phyloP scores from a whole-genome alignment of 2,888 invertebrate species.

The Tridacna crocea region DNA sequence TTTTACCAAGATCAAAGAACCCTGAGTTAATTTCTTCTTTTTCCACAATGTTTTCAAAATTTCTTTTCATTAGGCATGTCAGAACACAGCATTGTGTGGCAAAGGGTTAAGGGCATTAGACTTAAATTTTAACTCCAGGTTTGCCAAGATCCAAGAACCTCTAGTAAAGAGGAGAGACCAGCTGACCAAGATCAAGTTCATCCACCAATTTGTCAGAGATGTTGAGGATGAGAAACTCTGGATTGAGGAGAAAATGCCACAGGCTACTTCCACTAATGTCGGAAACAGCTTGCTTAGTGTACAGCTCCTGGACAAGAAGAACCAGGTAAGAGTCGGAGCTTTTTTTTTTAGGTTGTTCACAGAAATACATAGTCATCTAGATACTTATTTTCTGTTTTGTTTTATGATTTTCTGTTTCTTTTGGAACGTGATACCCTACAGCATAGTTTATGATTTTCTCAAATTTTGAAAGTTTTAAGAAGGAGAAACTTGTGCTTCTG shows the following conservation, averaged over 20 bases:
- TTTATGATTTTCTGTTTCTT: no score
- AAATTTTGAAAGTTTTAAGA: no score
- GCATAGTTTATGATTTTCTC: no score
- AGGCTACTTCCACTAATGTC: slow-evolving; percentile 94
- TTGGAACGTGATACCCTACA: no score
- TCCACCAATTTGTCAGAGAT: slow-evolving; percentile 94
- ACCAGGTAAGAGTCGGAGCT: slow-evolving; percentile 86
- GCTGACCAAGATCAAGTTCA: slow-evolving; percentile 95
- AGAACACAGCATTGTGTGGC: no score
- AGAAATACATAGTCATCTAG: no score
- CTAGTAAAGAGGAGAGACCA: slow-evolving; percentile 92
- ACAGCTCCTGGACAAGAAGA: slow-evolving; percentile 98
- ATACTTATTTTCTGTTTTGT: no score
- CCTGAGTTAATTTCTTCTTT: slow-evolving; percentile 85
- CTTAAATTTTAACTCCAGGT: slow-evolving; percentile 83
- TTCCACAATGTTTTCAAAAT: no score
- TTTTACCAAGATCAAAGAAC: slow-evolving; percentile 97
- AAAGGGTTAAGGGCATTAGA: no score
- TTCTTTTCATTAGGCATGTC: no score
- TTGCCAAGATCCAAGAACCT: slow-evolving; percentile 97
- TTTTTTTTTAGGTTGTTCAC: no score
- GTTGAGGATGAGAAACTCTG: slow-evolving; percentile 99
- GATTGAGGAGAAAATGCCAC: slow-evolving; percentile 98
- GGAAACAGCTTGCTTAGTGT: slow-evolving; percentile 99
- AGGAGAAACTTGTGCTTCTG: no score